Evolutionary conservation across 2,797 vertebrate species (phyloP).

Genomic region (Psittacula derbiana): DNA sequence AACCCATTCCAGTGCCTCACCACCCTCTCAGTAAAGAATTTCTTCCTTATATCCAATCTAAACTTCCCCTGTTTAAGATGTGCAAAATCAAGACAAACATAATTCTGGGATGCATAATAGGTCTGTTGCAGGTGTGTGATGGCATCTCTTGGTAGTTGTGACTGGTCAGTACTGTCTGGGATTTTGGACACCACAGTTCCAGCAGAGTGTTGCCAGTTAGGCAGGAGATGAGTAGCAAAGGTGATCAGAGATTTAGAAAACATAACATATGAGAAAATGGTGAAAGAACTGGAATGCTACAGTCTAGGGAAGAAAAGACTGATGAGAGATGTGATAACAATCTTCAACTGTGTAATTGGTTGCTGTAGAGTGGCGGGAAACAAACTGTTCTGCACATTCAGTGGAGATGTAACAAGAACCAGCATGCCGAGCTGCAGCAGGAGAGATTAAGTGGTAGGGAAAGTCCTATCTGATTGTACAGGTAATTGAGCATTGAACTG

Average conservation of each 20-base stretch:
- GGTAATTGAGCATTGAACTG: background rate
- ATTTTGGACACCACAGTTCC: background rate
- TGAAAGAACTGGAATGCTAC: background rate
- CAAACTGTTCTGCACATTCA: background rate
- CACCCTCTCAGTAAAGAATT: no score
- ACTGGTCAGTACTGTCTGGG: rapidly evolving
- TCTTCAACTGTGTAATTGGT: background rate
- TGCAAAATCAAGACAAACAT: background rate
- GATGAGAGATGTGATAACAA: conserved; percentile 21
- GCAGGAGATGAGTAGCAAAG: background rate
- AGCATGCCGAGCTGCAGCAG: background rate
- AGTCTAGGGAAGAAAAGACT: background rate
- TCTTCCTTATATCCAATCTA: no score
- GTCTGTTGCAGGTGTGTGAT: background rate
- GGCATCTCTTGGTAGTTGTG: background rate
- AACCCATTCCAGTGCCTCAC: no score
- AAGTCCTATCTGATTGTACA: background rate
- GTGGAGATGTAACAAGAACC: background rate
- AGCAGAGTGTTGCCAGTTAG: background rate
- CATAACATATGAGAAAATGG: background rate
- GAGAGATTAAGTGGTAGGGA: background rate
- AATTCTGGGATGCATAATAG: background rate
- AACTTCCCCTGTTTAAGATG: background rate
- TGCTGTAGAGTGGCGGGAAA: background rate
- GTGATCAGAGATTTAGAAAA: background rate